These are phyloP conservation scores for Axinella damicornis DNA, from an alignment of 37 sponge, comb jelly and placozoan genomes.

Conservation along the genomic window DNA sequence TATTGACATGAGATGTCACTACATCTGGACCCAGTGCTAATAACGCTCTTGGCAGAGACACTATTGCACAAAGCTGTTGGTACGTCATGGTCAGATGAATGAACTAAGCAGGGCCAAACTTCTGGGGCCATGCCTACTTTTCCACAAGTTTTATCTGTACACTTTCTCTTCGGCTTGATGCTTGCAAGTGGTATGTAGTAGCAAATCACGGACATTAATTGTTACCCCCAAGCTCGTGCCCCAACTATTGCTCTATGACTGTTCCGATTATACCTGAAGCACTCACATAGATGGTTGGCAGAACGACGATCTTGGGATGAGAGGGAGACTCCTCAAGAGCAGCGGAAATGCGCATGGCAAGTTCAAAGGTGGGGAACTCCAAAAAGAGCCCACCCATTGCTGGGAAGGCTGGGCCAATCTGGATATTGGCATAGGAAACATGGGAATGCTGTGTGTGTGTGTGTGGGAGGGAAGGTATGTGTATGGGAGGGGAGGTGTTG, in stretches of 20 bases:
- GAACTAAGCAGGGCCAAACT: too few species aligned
- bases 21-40: too few species aligned
- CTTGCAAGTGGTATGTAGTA: too few species aligned
- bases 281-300: constrained; percentile 58
- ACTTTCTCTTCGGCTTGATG: too few species aligned
- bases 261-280: neutral
- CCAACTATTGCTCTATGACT: neutral
- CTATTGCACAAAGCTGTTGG: too few species aligned
- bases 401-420: constrained; percentile 74
- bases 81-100: too few species aligned
- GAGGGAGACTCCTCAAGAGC: constrained; percentile 26
- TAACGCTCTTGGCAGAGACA: too few species aligned
- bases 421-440: constrained; percentile 5
- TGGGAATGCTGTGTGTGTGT: constrained; percentile 1
- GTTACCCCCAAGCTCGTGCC: too few species aligned
- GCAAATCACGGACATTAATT: too few species aligned
- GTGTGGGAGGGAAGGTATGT: constrained; percentile 1
- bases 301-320: constrained; percentile 32
- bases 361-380: constrained; percentile 54
- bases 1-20: too few species aligned
- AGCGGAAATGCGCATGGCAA: constrained; percentile 44
- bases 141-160: too few species aligned
- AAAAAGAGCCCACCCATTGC: constrained; percentile 50
- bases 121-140: too few species aligned
- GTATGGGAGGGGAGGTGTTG: neutral